Percentiles rank a stretch among this genome's conserved stretches.
phyloP scores from a whole-genome alignment of 2,797 vertebrate genomes.

The Danio jaintianensis region DNA sequence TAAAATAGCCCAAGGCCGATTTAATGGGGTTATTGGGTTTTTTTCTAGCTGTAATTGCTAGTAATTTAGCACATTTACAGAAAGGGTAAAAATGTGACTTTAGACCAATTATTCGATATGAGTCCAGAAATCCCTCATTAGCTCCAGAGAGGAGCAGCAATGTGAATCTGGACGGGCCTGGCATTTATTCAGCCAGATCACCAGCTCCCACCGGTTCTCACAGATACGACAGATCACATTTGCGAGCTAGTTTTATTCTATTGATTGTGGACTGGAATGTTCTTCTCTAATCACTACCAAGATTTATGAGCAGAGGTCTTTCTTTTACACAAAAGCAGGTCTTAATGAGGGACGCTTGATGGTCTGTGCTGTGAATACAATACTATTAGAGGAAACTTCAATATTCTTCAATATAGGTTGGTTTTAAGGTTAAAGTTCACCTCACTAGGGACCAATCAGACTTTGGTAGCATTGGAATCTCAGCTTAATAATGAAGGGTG shows the following conservation, averaged over 20 bases:
- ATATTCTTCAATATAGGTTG: conserved; percentile 25
- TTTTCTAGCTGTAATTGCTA: conserved; percentile 43
- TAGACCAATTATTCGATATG: conserved; percentile 37
- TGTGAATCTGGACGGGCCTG: not conserved
- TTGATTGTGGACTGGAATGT: conserved; percentile 38
- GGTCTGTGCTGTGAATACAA: conserved; percentile 25
- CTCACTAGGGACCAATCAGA: conserved; percentile 31
- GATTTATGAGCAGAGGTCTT: conserved; percentile 30
- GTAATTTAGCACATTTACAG: conserved; percentile 47
- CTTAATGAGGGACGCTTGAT: conserved; percentile 36
- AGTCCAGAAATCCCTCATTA: conserved; percentile 31
- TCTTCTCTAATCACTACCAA: conserved; percentile 34
- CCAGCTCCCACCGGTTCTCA: not conserved
- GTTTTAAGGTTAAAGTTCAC: conserved; percentile 37
- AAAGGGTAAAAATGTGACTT: conserved; percentile 46
- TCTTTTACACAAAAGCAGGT: conserved; percentile 15
- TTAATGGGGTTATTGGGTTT: conserved; percentile 33
- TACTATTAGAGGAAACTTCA: conserved; percentile 33
- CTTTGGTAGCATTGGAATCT: conserved; percentile 1
- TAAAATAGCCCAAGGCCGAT: conserved; percentile 5
- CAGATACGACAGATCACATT: not conserved
- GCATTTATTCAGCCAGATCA: not conserved
- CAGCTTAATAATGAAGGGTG: conserved; percentile 37
- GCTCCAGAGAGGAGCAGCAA: conserved; percentile 3
- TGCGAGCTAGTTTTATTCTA: conserved; percentile 29